Evolutionary conservation across 1,140 invertebrate genomes (phyloP).

Genomic region (Lanistes nyassanus): DNA sequence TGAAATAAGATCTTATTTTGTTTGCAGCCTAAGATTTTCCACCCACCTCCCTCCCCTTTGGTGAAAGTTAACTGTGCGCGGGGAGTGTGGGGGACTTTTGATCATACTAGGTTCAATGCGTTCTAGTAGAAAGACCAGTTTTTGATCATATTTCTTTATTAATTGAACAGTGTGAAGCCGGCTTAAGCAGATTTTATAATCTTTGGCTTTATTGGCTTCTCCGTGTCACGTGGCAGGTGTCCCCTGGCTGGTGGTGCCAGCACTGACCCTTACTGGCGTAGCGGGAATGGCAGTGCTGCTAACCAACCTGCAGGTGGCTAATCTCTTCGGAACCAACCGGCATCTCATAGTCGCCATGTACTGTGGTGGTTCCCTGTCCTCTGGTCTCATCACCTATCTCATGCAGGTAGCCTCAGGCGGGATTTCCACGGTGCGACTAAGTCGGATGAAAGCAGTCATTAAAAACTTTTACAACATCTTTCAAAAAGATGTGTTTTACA

Average conservation of each 20-base stretch:
- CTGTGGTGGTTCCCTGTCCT: conserved; percentile 52
- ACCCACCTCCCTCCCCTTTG: no score
- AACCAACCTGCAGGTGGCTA: conserved; percentile 58
- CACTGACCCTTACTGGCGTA: conserved; percentile 43
- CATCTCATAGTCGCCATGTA: conserved; percentile 51
- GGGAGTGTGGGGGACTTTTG: no score
- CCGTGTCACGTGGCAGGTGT: conserved; percentile 32
- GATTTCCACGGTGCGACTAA: no score
- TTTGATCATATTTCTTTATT: not conserved
- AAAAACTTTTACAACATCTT: no score
- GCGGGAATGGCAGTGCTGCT: conserved; percentile 52
- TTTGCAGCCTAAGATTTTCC: no score
- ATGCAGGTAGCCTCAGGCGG: conserved; percentile 50
- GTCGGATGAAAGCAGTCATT: no score
- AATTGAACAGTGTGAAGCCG: not conserved
- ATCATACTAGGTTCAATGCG: not conserved
- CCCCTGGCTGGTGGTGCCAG: conserved; percentile 56
- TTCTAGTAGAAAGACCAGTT: not conserved
- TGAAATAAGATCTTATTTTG: no score
- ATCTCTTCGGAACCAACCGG: conserved; percentile 49
- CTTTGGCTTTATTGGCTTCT: not conserved
- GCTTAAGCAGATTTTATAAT: not conserved
- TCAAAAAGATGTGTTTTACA: no score
- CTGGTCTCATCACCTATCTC: conserved; percentile 50
- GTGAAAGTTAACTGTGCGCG: no score